A percentile compares a stretch with the other conserved stretches of the same genome.
phyloP scores from a whole-genome alignment of 2,113 vertebrate species.

The Eudyptes chrysolophus region DNA sequence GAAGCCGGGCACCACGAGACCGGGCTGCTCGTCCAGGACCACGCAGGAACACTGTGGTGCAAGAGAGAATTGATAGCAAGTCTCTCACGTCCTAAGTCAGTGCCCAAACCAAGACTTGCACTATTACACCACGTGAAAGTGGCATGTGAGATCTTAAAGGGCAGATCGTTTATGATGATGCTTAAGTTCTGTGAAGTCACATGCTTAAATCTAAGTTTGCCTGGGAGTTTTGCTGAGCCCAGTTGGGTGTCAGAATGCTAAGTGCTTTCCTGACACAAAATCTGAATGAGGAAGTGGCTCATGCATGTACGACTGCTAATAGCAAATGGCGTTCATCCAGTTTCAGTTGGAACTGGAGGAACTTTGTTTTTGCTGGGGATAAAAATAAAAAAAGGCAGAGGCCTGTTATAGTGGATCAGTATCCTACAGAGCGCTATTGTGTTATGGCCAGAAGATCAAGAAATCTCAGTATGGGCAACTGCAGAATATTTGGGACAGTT shows the following conservation, averaged over 20 bases:
- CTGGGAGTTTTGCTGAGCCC: neutral
- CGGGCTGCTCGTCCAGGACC: neutral
- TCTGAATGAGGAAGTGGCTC: neutral
- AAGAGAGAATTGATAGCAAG: neutral
- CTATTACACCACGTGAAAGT: accelerated
- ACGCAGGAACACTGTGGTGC: neutral
- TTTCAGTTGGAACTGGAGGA: neutral
- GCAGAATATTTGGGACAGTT: neutral
- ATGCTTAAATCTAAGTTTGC: neutral
- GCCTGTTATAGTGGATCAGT: neutral
- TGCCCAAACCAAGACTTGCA: neutral
- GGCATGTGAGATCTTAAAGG: neutral
- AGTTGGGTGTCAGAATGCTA: neutral
- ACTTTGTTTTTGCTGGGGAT: neutral
- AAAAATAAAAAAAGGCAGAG: neutral
- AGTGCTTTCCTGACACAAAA: neutral
- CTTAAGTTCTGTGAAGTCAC: neutral
- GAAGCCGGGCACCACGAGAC: neutral
- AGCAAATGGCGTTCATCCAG: neutral
- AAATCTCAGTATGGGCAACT: neutral
- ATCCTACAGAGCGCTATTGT: neutral
- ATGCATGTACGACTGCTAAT: neutral
- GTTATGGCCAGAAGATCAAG: neutral
- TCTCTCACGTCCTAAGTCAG: neutral
- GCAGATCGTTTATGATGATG: neutral